Conservation (phyloP, 2,113 vertebrate species). For the Seriola rivoliana region DNA sequence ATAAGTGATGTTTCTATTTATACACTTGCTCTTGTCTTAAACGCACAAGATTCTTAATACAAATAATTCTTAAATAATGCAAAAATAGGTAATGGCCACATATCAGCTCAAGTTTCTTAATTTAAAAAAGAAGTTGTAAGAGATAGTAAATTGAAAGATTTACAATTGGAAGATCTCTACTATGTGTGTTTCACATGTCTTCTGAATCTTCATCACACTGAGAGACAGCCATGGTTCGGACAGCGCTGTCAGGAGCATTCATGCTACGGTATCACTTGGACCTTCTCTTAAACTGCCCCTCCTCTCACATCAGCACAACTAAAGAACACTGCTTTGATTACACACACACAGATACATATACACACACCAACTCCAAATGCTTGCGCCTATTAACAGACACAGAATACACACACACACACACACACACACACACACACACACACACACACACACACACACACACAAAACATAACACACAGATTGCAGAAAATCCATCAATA, state of each 20-base stretch:
- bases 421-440: slow-evolving; percentile 46
- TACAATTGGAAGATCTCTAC: slow-evolving; percentile 58
- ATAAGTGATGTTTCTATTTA: slow-evolving; percentile 51
- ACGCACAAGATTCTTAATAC: slow-evolving; percentile 71
- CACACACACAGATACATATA: slow-evolving; percentile 55
- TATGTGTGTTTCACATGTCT: slow-evolving; percentile 54
- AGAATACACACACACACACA: slow-evolving; percentile 38
- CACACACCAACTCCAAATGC: slow-evolving; percentile 58
- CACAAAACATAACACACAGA: slow-evolving; percentile 54
- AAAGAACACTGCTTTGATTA: slow-evolving; percentile 46
- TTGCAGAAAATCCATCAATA: slow-evolving; percentile 77
- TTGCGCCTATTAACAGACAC: slow-evolving; percentile 57
- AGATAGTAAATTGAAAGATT: slow-evolving; percentile 34
- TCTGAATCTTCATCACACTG: slow-evolving; percentile 47
- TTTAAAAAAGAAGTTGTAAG: slow-evolving; percentile 10
- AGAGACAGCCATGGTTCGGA: slow-evolving; percentile 66
- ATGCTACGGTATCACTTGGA: slow-evolving; percentile 39
- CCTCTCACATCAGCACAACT: slow-evolving; percentile 61
- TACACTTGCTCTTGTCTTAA: slow-evolving; percentile 59
- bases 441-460: no score
- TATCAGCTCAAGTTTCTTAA: slow-evolving; percentile 33
- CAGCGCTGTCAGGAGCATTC: slow-evolving; percentile 47
- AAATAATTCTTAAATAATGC: slow-evolving; percentile 47
- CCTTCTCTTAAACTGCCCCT: slow-evolving; percentile 52
- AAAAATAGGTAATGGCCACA: slow-evolving; percentile 51